phyloP scores from a whole-genome alignment of 1,140 invertebrate species.

The Megalopta genalis region DNA sequence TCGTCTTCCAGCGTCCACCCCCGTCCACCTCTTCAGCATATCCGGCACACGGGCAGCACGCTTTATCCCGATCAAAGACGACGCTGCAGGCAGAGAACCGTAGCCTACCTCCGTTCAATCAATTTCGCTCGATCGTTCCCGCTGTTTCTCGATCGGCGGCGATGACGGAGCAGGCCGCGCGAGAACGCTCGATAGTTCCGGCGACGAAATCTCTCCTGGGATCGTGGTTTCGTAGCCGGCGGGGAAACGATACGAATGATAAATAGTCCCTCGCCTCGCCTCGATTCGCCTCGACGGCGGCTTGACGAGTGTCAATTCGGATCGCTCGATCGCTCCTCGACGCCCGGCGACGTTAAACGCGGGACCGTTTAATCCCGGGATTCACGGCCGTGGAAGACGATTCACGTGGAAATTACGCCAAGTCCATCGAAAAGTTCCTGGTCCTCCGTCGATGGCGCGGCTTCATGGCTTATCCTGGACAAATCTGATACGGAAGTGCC shows the following conservation, averaged over 20 bases:
- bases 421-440: no score
- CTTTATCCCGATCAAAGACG: slow-evolving; percentile 62
- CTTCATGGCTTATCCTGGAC: no score
- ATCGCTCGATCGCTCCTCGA: slow-evolving; percentile 1
- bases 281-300: not conserved
- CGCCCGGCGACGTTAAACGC: slow-evolving; percentile 13
- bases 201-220: not conserved
- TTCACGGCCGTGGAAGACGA: not conserved
- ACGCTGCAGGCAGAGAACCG: slow-evolving; percentile 41
- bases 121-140: slow-evolving; percentile 63
- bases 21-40: slow-evolving; percentile 23
- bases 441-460: no score
- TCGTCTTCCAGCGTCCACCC: slow-evolving; percentile 12
- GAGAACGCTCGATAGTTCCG: slow-evolving; percentile 7
- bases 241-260: slow-evolving; percentile 37
- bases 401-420: not conserved
- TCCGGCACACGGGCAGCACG: slow-evolving; percentile 10
- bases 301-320: slow-evolving; percentile 7
- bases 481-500: no score
- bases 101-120: slow-evolving; percentile 53
- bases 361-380: not conserved
- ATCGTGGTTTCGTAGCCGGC: not conserved
- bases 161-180: not conserved
- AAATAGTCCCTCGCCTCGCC: slow-evolving; percentile 19
- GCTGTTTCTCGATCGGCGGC: slow-evolving; percentile 42